Percentiles rank a stretch among this genome's conserved stretches.
phyloP scores from a whole-genome alignment of 2,888 invertebrate species.

The Frankliniella intonsa region DNA sequence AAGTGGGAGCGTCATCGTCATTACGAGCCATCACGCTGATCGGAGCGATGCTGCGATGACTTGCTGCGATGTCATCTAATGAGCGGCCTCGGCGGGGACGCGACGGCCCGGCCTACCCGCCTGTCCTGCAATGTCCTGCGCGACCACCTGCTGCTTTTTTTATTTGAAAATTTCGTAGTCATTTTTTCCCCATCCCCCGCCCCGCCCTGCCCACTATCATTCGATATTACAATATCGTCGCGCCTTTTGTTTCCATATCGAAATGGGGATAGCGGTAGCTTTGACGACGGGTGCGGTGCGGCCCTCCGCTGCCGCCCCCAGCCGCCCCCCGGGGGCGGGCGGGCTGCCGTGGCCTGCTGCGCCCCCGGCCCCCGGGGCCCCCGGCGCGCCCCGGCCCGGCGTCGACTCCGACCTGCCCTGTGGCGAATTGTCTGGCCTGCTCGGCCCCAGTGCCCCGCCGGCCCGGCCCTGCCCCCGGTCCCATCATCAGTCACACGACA shows the following conservation, averaged over 20 bases:
- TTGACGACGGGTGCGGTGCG: not conserved
- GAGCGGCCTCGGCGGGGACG: not conserved
- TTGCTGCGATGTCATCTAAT: constrained; percentile 10
- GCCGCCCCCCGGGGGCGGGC: not conserved
- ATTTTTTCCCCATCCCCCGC: too few relatives aligned
- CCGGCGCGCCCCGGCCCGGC: not conserved
- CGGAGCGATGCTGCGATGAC: not conserved
- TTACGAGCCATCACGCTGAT: constrained; percentile 19
- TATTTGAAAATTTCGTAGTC: too few relatives aligned
- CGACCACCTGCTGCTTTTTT: too few relatives aligned
- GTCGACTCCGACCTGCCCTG: not conserved
- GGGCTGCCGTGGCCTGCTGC: not conserved
- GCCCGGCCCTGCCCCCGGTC: not conserved
- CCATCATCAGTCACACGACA: constrained; percentile 22
- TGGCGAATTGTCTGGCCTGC: not conserved
- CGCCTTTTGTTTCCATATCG: too few relatives aligned
- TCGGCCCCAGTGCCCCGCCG: not conserved
- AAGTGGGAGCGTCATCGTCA: constrained; percentile 11
- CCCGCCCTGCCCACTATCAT: too few relatives aligned
- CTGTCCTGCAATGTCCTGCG: too few relatives aligned
- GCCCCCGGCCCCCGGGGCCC: not conserved
- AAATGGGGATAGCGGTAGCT: too few relatives aligned
- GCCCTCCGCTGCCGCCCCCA: not conserved
- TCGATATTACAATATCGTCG: too few relatives aligned
- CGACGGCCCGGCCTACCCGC: too few relatives aligned